Base-by-base conservation (phyloP, 2,888 invertebrate genomes). In the Tholera decimalis region DNA sequence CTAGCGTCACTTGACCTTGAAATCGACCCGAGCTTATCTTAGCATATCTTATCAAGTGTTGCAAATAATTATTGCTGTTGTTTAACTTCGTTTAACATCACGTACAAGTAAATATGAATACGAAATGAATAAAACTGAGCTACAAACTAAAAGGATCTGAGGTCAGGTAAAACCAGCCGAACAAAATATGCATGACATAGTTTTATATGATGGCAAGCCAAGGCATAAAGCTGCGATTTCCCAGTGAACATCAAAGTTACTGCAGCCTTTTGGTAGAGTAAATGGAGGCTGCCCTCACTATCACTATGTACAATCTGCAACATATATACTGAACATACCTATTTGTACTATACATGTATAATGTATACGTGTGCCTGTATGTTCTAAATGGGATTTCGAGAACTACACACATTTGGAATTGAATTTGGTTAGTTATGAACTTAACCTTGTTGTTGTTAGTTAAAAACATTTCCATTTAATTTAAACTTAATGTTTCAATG, bases 201-300 rank as follows among this genome's bases (percentile, higher is more conserved):
- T 56, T 56, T 54, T 44, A 43, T 46, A 50, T 70, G n/a, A 64
- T 11, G 56, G 50, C 18, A 43, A 54, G 20, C 37, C 35, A 39
- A 64, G 53, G 37, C 58, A 71, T 44, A 72, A 70, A 72, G 57
- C 59, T 57, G 53, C 56, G 66, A 74, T 54, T 72, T 60, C 65
- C 46, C 65, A 39, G 13, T 46, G 33, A 41, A 65, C 59, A 73
- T 72, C 59, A 77, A 59, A 73, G 55, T 70, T 54, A 56, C 51
- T 74, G 56, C 56, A 57, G 54, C 44, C 51, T 60, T 71, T 46
- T 60, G 56, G 53, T 44, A 41, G 39, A 65, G 77, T 74, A 74
- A 72, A 74, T 73, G 66, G 72, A 77, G 58, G 53, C 66, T 59
- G 65, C 58, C 72, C 51, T 56, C 56, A 50, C 73, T 65, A 77